Percentiles rank a stretch among this genome's conserved stretches.
Conservation (phyloP, 2,797 vertebrate species). For the Epinephelus malabaricus region DNA sequence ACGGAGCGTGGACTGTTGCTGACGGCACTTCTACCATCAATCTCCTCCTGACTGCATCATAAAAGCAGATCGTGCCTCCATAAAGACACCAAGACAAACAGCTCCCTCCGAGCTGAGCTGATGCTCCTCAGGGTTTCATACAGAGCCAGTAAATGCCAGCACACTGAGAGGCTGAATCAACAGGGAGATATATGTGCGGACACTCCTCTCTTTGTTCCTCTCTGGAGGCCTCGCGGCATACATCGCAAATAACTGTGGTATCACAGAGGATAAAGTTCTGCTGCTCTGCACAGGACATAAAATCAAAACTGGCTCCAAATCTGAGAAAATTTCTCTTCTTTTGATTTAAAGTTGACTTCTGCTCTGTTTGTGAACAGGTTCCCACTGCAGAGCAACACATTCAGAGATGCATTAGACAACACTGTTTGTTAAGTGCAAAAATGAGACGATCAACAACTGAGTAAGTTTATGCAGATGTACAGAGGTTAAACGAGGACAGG, state of each 20-base stretch:
- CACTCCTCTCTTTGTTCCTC: slow-evolving; percentile 40
- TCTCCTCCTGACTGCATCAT: slow-evolving; percentile 44
- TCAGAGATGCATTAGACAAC: no score
- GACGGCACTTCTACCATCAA: slow-evolving; percentile 50
- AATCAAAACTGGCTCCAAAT: slow-evolving; percentile 15
- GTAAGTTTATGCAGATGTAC: no score
- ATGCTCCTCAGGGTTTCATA: slow-evolving; percentile 25
- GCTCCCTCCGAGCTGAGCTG: background rate
- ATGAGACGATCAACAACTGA: no score
- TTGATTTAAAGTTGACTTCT: background rate
- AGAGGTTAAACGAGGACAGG: no score
- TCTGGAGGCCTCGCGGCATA: slow-evolving; percentile 36
- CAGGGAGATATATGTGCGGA: slow-evolving; percentile 37
- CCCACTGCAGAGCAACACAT: no score
- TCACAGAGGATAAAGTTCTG: slow-evolving; percentile 48
- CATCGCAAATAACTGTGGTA: slow-evolving; percentile 58
- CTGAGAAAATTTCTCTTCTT: background rate
- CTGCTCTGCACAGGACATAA: slow-evolving; percentile 20
- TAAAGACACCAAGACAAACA: slow-evolving; percentile 50
- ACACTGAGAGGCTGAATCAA: slow-evolving; percentile 26
- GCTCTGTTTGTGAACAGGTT: background rate
- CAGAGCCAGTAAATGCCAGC: slow-evolving; percentile 57
- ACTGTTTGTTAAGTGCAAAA: no score
- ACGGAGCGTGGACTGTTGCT: slow-evolving; percentile 25
- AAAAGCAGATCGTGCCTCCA: slow-evolving; percentile 46